These are phyloP conservation scores for Centrocercus urophasianus DNA, from an alignment of 2,113 vertebrate species.

Conservation along the genomic window DNA sequence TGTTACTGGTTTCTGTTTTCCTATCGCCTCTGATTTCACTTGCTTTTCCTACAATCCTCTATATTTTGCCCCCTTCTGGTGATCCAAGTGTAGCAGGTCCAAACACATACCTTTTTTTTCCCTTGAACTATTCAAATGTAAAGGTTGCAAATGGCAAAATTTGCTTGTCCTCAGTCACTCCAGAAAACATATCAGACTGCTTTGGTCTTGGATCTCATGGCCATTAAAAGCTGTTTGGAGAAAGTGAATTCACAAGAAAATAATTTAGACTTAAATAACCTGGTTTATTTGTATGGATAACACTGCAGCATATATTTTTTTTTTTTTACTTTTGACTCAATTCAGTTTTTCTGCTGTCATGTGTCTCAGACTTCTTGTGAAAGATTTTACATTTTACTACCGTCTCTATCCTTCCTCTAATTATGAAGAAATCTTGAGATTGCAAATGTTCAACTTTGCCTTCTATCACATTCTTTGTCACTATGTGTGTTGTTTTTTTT, in stretches of 20 bases:
- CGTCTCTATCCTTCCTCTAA: neutral
- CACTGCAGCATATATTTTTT: neutral
- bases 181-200: neutral
- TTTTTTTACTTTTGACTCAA: neutral
- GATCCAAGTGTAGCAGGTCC: neutral
- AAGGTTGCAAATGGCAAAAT: conserved; percentile 18
- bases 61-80: neutral
- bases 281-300: neutral
- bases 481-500: neutral
- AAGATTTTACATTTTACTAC: neutral
- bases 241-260: conserved; percentile 23
- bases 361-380: neutral
- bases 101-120: neutral
- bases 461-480: neutral
- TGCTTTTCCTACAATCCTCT: neutral
- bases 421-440: neutral
- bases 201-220: neutral
- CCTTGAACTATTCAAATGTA: conserved; percentile 18
- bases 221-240: neutral
- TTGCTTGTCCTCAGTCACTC: neutral
- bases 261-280: conserved; percentile 44
- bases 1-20: neutral
- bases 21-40: neutral
- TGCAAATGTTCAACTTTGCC: neutral
- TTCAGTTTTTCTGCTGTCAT: neutral